Evolutionary conservation across 1,140 invertebrate genomes (phyloP).

Genomic region (Lucilia cuprina): DNA sequence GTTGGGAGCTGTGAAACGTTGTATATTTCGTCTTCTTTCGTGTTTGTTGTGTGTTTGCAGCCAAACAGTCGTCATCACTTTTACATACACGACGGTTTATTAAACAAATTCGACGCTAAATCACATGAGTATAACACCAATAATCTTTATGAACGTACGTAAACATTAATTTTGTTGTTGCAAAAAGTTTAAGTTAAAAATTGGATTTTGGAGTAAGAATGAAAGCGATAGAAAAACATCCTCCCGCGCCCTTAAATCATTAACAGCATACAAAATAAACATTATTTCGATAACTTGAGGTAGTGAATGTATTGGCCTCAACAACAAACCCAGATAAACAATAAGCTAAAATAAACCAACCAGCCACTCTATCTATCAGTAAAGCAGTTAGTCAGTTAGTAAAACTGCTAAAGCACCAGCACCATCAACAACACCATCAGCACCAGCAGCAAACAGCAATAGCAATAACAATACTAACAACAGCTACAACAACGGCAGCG

Average conservation of each 20-base stretch:
- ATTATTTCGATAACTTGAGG: background rate
- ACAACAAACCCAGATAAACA: background rate
- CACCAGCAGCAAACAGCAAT: background rate
- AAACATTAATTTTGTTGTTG: no score
- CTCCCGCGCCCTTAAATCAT: no score
- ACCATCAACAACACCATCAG: conserved; percentile 21
- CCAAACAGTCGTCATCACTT: conserved; percentile 25
- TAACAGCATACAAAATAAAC: no score
- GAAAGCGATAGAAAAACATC: no score
- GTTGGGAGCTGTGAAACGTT: background rate
- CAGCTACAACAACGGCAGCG: conserved; percentile 29
- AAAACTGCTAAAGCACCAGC: background rate
- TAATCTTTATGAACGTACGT: no score
- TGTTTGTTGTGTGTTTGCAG: conserved; percentile 28
- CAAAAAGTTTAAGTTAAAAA: no score
- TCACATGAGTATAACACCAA: no score
- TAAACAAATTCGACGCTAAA: background rate
- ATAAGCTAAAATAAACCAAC: background rate
- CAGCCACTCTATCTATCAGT: conserved; percentile 9
- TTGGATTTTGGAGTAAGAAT: no score
- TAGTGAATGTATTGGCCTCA: background rate
- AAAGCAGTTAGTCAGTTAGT: background rate
- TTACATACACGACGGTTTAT: background rate
- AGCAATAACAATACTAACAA: conserved; percentile 13
- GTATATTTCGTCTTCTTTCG: background rate